Evolutionary conservation across 2,113 vertebrate genomes (phyloP).

Genomic region (Dasyurus viverrinus): DNA sequence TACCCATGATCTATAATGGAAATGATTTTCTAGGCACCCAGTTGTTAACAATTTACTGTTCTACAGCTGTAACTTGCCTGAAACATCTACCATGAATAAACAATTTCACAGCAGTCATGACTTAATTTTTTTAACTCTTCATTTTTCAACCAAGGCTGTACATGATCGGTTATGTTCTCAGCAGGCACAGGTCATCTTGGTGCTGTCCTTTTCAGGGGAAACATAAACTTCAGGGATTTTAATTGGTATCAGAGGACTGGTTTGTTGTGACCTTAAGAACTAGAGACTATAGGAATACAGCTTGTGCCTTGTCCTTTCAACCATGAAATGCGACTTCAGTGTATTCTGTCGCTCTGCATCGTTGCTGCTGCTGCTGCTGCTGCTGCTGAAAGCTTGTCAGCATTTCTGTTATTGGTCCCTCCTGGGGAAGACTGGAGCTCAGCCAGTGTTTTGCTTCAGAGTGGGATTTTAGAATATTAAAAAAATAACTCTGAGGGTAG

Average conservation of each 20-base stretch:
- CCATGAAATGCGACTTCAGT: slow-evolving; percentile 67
- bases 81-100: slow-evolving; percentile 66
- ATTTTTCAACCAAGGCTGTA: slow-evolving; percentile 47
- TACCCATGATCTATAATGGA: slow-evolving; percentile 66
- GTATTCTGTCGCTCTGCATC: slow-evolving; percentile 63
- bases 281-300: slow-evolving; percentile 40
- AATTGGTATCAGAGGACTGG: slow-evolving; percentile 65
- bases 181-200: slow-evolving; percentile 49
- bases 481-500: slow-evolving; percentile 51
- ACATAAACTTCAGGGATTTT: slow-evolving; percentile 59
- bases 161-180: slow-evolving; percentile 32
- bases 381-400: slow-evolving; percentile 67
- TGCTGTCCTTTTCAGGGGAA: slow-evolving; percentile 63
- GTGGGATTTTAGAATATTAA: slow-evolving; percentile 43
- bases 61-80: slow-evolving; percentile 60
- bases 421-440: slow-evolving; percentile 38
- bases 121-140: slow-evolving; percentile 78
- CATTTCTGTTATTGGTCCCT: slow-evolving; percentile 30
- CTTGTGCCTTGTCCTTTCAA: slow-evolving; percentile 73
- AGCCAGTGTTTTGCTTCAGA: slow-evolving; percentile 14
- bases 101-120: slow-evolving; percentile 60
- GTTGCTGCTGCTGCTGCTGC: slow-evolving; percentile 69
- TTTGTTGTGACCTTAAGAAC: slow-evolving; percentile 73
- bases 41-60: slow-evolving; percentile 68
- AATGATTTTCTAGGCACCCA: slow-evolving; percentile 53